Evolutionary conservation across 2,797 vertebrate species (phyloP), one percentile per base, ranked within the genome.

Genomic region (Sebastes umbrosus): DNA sequence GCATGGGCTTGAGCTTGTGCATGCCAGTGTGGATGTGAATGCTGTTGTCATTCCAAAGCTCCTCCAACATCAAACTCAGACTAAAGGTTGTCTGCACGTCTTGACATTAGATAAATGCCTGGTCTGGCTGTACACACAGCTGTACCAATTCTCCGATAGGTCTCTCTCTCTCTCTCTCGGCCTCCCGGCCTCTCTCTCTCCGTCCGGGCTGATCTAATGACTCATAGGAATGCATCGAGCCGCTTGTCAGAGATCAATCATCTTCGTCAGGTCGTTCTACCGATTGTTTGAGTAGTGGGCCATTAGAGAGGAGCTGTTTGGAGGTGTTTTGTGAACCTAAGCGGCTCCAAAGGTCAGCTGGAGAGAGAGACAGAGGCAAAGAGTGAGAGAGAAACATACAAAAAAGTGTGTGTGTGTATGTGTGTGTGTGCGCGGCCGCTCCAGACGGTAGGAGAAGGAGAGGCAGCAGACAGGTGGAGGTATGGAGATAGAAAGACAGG

Each of bases 171-270:
- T 76, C 34, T 79, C 70, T 60, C 72, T 72, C 88, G 69, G 75
- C 67, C 62, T 69, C 83, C 68, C 60, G 75, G 77, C 83, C 90
- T 70, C 65, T 80, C 77, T 84, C 90, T 83, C 88, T 75, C 88
- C 84, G 77, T 94, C 93, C 84, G 72, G 93, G 87, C 93, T 91
- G 93, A 94, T 95, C 94, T 96, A 96, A 96, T 96, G 95, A 96
- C 95, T 95, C 94, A 93, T 90, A 93, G 95, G 92, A 93, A 94
- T 92, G 93, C 94, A 95, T 95, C 90, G 94, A 95, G 94, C 94
- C 70, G 93, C 94, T 94, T 96, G 95, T 96, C 95, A 94, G 95
- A 95, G 95, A 96, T 96, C 96, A 96, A 96, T 96, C 96, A 96
- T 95, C 91, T 95, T 92, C 90, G 94, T 95, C 94, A 92, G 94